Evolutionary conservation across 37 sponge, comb jelly and placozoan genomes (phyloP).

Genomic region (Cladorhizidae sp.): DNA sequence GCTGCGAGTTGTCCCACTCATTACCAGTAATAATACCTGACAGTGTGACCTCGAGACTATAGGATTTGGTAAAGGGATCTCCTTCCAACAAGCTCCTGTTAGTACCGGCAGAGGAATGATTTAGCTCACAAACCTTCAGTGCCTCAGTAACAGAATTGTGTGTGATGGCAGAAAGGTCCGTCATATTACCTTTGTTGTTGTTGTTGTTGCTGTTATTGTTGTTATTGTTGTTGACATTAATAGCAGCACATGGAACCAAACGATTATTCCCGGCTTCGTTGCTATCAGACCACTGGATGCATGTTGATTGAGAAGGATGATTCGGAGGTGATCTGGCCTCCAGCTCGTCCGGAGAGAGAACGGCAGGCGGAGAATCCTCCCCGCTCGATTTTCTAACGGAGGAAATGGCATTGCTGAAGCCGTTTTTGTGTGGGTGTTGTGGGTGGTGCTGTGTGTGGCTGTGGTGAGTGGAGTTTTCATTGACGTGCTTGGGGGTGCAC

Average conservation of each 20-base stretch:
- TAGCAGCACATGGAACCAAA: background rate
- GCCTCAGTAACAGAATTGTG: no score
- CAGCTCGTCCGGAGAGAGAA: background rate
- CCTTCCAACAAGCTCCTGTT: no score
- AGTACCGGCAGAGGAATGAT: no score
- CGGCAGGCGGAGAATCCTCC: background rate
- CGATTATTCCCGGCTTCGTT: background rate
- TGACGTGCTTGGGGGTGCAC: background rate
- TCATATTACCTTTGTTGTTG: background rate
- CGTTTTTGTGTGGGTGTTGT: background rate
- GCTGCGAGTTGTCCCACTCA: slow-evolving; percentile 11
- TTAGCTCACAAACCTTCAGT: no score
- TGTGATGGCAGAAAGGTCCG: no score
- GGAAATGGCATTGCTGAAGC: background rate
- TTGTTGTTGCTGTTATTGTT: slow-evolving; percentile 27
- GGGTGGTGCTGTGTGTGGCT: background rate
- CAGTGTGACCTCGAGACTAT: background rate
- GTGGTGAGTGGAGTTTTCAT: background rate
- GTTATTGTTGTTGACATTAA: background rate
- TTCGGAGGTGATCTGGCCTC: background rate
- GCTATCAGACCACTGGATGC: background rate
- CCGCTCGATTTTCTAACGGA: background rate
- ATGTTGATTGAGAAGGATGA: background rate
- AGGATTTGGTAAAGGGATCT: no score
- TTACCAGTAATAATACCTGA: slow-evolving; percentile 26